A percentile compares a stretch with the other conserved stretches of the same genome.
phyloP scores from a whole-genome alignment of 2,113 vertebrate genomes.

The Paramormyrops kingsleyae region DNA sequence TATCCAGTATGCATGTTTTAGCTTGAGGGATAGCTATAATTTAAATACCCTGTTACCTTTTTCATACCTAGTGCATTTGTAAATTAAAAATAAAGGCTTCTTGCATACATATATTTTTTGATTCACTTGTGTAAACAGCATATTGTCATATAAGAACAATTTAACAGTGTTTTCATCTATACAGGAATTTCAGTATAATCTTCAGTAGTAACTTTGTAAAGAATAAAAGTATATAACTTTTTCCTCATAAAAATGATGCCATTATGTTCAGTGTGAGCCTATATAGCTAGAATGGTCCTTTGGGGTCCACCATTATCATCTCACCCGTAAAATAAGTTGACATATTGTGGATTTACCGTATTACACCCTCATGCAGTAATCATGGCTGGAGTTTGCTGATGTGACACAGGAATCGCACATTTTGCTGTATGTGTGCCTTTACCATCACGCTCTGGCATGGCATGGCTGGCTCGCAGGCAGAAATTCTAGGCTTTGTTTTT shows the following conservation, averaged over 20 bases:
- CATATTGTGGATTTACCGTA: not conserved
- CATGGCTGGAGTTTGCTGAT: not conserved
- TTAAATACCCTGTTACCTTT: not conserved
- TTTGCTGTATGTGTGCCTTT: conserved; percentile 6
- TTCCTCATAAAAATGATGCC: not conserved
- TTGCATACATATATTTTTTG: not conserved
- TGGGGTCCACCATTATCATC: not conserved
- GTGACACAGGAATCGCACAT: not conserved
- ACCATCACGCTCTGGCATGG: not conserved
- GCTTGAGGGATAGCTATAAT: not conserved
- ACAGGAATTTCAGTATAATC: not conserved
- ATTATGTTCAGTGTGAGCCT: not conserved
- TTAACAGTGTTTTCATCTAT: not conserved
- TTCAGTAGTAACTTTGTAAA: not conserved
- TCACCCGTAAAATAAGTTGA: not conserved
- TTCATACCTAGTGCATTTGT: not conserved
- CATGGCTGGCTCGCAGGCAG: not conserved
- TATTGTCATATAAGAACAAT: not conserved
- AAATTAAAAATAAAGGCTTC: not conserved
- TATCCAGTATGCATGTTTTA: conserved; percentile 2
- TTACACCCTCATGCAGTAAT: not conserved
- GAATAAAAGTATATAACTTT: not conserved
- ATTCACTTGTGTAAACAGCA: not conserved
- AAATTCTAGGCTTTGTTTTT: not conserved
- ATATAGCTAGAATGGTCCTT: not conserved